Conservation (phyloP, 2,888 invertebrate species). For the Nephrotoma appendiculata region DNA sequence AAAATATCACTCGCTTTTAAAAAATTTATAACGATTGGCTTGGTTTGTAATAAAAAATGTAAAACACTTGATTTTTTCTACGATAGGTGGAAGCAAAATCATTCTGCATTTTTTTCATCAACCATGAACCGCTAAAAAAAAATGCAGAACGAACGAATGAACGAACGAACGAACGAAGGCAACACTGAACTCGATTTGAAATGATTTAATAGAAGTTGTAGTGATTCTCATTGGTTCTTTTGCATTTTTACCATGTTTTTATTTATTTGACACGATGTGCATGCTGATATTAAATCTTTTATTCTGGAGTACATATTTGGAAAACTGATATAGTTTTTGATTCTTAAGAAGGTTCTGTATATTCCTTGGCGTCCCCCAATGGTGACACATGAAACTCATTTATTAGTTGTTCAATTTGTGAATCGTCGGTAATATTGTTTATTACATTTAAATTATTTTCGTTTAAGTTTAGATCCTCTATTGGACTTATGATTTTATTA, state of each 20-base stretch:
- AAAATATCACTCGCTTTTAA: too few species aligned
- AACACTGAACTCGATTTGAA: too few species aligned
- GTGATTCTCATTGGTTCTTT: not conserved
- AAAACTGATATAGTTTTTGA: not conserved
- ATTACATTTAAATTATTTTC: not conserved
- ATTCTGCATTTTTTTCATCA: too few species aligned
- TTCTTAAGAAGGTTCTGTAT: not conserved
- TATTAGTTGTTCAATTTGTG: not conserved
- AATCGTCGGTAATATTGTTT: not conserved
- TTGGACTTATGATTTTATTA: too few species aligned
- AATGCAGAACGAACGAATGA: too few species aligned
- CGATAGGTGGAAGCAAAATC: too few species aligned
- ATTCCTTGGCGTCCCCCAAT: not conserved
- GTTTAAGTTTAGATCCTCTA: not conserved
- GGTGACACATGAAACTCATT: not conserved
- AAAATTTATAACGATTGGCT: too few species aligned
- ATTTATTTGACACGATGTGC: not conserved
- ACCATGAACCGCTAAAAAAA: too few species aligned
- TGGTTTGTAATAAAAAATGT: too few species aligned
- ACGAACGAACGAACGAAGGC: too few species aligned
- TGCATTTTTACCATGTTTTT: not conserved
- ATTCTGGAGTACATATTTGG: not conserved
- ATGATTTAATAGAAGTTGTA: too few species aligned
- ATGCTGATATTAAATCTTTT: not conserved
- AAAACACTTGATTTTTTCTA: too few species aligned